These are phyloP conservation scores for Caenorhabditis imperialis DNA, from an alignment of 2,888 invertebrate genomes.

Conservation along the genomic window DNA sequence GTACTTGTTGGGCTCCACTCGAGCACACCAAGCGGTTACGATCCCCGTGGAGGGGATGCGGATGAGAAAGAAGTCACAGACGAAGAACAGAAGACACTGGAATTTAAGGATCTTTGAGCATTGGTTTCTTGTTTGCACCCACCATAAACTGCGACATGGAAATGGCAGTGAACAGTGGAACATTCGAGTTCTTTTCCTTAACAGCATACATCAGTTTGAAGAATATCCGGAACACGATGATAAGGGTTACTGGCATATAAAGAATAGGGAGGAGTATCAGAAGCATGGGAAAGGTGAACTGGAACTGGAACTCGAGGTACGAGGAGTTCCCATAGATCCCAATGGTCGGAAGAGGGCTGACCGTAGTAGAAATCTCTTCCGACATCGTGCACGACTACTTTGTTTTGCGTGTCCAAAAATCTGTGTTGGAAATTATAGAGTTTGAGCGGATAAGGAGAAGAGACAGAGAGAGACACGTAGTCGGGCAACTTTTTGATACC, in stretches of 20 bases:
- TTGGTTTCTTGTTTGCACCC: background rate
- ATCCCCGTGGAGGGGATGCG: conserved; percentile 19
- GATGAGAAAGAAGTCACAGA: conserved; percentile 12
- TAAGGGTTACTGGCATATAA: conserved; percentile 13
- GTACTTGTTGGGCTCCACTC: conserved; percentile 14
- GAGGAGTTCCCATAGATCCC: conserved; percentile 23
- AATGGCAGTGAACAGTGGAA: conserved; percentile 6
- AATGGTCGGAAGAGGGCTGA: background rate
- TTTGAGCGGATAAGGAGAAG: too few relatives aligned
- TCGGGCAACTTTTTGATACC: too few relatives aligned
- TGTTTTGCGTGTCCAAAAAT: too few relatives aligned
- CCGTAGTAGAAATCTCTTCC: conserved; percentile 1
- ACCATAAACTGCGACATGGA: conserved; percentile 26
- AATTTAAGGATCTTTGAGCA: background rate
- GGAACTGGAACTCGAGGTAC: conserved; percentile 4
- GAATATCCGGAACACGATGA: conserved; percentile 5
- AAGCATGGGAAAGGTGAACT: conserved; percentile 14
- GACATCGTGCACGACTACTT: too few relatives aligned
- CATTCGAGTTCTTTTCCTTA: conserved; percentile 4
- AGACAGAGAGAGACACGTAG: too few relatives aligned
- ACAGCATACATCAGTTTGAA: conserved; percentile 3
- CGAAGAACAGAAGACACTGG: conserved; percentile 23
- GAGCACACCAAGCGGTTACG: conserved; percentile 26
- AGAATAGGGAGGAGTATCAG: conserved; percentile 19
- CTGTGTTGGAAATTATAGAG: too few relatives aligned